Evolutionary conservation across 2,797 vertebrate genomes (phyloP).

Genomic region (Mormyrus hasselquistii): DNA sequence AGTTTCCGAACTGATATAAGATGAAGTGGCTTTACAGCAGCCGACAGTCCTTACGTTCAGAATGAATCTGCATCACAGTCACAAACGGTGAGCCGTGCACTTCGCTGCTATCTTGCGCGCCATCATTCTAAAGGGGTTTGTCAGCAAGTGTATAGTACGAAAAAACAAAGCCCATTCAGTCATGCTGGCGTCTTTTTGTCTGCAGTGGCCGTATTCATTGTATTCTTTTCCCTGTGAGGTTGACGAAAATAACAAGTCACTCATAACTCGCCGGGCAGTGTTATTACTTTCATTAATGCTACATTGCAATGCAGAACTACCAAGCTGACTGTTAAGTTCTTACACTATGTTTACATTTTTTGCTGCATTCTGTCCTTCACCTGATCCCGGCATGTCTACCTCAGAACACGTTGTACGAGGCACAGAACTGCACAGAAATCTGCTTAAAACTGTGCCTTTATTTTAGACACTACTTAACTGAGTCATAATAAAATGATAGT

Average conservation of each 20-base stretch:
- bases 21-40: background rate
- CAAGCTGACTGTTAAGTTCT: background rate
- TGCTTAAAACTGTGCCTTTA: constrained; percentile 5
- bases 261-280: background rate
- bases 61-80: background rate
- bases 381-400: background rate
- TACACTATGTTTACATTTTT: background rate
- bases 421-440: background rate
- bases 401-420: background rate
- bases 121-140: background rate
- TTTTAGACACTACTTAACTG: background rate
- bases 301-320: background rate
- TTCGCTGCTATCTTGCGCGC: background rate
- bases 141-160: background rate
- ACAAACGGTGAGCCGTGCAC: background rate
- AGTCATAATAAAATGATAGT: background rate
- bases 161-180: background rate
- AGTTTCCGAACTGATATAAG: background rate
- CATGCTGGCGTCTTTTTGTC: background rate
- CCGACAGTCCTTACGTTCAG: background rate
- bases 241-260: background rate
- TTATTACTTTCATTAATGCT: background rate
- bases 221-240: background rate
- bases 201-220: background rate
- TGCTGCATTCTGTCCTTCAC: background rate